A percentile compares a stretch with the other conserved stretches of the same genome.
Conservation (phyloP, 2,888 invertebrate genomes). For the Zele albiditarsus region DNA sequence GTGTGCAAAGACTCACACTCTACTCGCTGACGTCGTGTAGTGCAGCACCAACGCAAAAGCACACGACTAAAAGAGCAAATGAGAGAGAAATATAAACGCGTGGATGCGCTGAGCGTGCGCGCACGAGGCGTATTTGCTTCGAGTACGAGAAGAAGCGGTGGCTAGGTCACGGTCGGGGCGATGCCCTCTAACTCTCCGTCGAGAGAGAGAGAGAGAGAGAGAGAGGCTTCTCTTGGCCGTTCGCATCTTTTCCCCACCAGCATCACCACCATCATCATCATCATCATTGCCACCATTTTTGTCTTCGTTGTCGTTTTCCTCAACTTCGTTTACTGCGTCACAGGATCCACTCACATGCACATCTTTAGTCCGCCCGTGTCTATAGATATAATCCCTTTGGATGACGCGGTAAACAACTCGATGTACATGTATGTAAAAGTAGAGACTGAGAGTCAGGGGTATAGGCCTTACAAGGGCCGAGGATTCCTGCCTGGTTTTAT, state of each 20-base stretch:
- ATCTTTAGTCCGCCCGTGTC: conserved; percentile 26
- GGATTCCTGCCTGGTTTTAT: neutral
- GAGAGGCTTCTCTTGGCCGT: conserved; percentile 46
- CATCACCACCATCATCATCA: conserved; percentile 44
- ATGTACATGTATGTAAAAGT: neutral
- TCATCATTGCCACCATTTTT: conserved; percentile 41
- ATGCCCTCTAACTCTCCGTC: conserved; percentile 66
- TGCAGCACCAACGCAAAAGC: neutral
- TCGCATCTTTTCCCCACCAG: conserved; percentile 44
- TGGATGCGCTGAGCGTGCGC: conserved; percentile 45
- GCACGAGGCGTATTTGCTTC: conserved; percentile 54
- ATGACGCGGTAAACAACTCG: conserved; percentile 3
- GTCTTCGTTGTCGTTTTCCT: conserved; percentile 20
- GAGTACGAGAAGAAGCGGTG: conserved; percentile 62
- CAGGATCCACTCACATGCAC: conserved; percentile 21
- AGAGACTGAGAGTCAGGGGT: neutral
- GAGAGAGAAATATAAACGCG: conserved; percentile 43
- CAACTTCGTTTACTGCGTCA: conserved; percentile 22
- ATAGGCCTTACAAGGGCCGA: neutral
- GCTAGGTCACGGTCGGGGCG: conserved; percentile 73
- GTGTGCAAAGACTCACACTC: neutral
- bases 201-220: neutral
- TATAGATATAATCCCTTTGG: conserved; percentile 1
- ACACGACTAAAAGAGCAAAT: conserved; percentile 33
- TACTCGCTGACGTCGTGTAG: neutral